Base-by-base conservation (phyloP, 2,888 invertebrate genomes). In the Agrochola litura region DNA sequence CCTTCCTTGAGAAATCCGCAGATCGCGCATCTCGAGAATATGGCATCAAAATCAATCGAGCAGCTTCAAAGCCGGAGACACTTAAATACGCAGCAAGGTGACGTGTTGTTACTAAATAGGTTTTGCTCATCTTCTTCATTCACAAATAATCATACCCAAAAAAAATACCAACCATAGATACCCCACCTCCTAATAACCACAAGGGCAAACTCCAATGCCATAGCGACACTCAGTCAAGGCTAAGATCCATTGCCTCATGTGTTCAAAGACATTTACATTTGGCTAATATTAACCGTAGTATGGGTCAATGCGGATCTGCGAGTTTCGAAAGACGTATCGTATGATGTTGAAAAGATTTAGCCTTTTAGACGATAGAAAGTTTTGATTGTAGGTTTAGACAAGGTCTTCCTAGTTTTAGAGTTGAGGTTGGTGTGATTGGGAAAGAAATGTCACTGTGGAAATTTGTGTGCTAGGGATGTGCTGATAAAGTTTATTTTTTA, bases 171-270 rank as follows among this genome's bases (percentile, higher is more conserved):
- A 14, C 58, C 65, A 68, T 37, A 64, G 64, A 52, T 54, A 30
- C 46, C 64, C 56, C 60, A 72, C 60, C 70, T 65, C 73, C 73
- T 66, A 58, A 41, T n/a, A 5, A 67, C n/a, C 65, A 67, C 84
- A 89, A 86, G 89, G 86, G 67, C 77, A 76, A n/a, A 52, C 70
- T 25, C 30, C 89, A 88, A 87, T 87, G 89, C 54, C 82, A 81
- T 10, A 68, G 54, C 41, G 46, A 63, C 72, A 72, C 74, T 76
- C 52, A 63, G 64, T 81, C 89, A 88, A 86, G 89, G 89, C 81
- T 68, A 78, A 43, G 14, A 72, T 12, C 19, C 64, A 81, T 87
- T 87, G 77, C 87, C n/a, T 64, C 85, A 84, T 67, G 68, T 79
- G n/a, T 5, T 63, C 84, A 84, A 60, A 82, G 73, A 82, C 75